Evolutionary conservation across 2,888 invertebrate species (phyloP).

Genomic region (Shargacucullia verbasci): DNA sequence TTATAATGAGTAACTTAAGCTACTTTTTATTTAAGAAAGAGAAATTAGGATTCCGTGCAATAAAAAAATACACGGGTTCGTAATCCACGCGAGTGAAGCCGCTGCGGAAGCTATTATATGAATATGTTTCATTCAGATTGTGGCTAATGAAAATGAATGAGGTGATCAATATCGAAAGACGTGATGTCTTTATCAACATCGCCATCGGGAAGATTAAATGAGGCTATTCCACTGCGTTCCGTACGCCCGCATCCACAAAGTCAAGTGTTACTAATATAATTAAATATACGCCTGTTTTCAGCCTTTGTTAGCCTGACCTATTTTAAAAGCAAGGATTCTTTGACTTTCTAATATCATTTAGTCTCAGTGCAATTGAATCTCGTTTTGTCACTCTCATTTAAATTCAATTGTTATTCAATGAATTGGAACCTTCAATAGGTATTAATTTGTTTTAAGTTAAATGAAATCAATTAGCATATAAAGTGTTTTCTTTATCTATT

Average conservation of each 20-base stretch:
- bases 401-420: constrained; percentile 17
- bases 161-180: constrained; percentile 44
- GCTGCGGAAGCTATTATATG: too few relatives aligned
- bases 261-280: constrained; percentile 2
- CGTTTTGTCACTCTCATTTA: constrained; percentile 13
- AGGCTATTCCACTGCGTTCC: constrained; percentile 12
- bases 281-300: neutral
- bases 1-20: too few relatives aligned
- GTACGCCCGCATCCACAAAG: neutral
- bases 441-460: constrained; percentile 13
- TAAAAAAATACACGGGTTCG: too few relatives aligned
- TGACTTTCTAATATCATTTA: constrained; percentile 21
- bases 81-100: too few relatives aligned
- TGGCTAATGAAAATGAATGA: constrained; percentile 39
- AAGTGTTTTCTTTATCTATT: neutral
- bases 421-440: constrained; percentile 1
- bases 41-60: too few relatives aligned
- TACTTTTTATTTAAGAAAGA: too few relatives aligned
- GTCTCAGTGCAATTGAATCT: constrained; percentile 15
- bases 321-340: constrained; percentile 10
- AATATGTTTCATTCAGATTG: constrained; percentile 30
- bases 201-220: constrained; percentile 32
- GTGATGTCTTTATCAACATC: constrained; percentile 51
- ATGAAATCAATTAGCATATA: constrained; percentile 5
- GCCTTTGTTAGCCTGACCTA: constrained; percentile 1